phyloP scores from a whole-genome alignment of 2,113 vertebrate genomes.

The Tinamus guttatus region DNA sequence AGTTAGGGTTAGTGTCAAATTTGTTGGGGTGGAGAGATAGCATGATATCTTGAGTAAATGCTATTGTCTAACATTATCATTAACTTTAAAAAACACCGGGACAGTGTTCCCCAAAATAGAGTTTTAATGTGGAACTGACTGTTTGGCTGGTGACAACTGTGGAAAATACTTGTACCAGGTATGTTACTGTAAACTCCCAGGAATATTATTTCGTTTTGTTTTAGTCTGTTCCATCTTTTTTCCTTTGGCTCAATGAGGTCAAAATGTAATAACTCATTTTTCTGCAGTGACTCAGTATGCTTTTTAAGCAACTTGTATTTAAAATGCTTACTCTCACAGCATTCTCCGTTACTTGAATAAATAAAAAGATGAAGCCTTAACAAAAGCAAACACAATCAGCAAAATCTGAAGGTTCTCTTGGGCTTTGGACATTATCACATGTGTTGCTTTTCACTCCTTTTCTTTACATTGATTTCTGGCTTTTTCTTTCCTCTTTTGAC shows the following conservation, averaged over 20 bases:
- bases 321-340: neutral
- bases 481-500: conserved; percentile 70
- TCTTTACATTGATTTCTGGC: conserved; percentile 72
- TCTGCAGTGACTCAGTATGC: neutral
- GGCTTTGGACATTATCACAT: neutral
- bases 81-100: too few relatives aligned
- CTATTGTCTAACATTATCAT: neutral
- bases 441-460: conserved; percentile 23
- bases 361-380: neutral
- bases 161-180: neutral
- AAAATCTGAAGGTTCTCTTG: neutral
- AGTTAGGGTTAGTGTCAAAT: neutral
- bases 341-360: neutral
- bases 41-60: neutral
- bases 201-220: neutral
- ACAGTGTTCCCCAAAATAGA: too few relatives aligned
- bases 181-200: neutral
- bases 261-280: neutral
- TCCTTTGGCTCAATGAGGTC: neutral
- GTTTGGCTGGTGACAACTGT: neutral
- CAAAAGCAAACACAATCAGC: neutral
- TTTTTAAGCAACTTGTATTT: neutral
- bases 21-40: neutral
- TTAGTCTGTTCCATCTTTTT: neutral
- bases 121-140: neutral